phyloP scores from a whole-genome alignment of 2,113 vertebrate genomes.

The Anhinga anhinga region DNA sequence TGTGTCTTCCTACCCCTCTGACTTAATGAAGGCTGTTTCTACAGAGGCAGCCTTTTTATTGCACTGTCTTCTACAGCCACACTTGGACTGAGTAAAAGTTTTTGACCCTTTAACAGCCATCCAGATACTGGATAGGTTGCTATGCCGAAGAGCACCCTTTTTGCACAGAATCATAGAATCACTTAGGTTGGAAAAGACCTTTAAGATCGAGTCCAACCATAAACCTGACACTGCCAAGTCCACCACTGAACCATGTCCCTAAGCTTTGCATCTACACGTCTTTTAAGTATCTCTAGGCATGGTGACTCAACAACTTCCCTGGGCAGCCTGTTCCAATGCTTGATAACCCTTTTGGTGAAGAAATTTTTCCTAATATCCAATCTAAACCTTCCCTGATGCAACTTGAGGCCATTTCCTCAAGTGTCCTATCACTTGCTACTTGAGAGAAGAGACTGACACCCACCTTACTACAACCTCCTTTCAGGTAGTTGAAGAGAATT shows the following conservation, averaged over 20 bases:
- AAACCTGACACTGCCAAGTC: background rate
- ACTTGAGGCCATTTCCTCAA: no score
- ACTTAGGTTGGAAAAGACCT: background rate
- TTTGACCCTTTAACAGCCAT: background rate
- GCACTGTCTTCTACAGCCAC: background rate
- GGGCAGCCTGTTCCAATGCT: background rate
- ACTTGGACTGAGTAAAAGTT: background rate
- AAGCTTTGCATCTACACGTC: fast-evolving
- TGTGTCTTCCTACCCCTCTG: background rate
- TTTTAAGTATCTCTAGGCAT: background rate
- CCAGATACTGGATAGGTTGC: background rate
- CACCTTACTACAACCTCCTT: no score
- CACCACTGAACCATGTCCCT: no score
- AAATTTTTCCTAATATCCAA: no score
- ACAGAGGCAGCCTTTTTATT: background rate
- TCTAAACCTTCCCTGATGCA: no score
- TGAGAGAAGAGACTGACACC: no score
- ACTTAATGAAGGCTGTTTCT: background rate
- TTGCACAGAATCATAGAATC: background rate
- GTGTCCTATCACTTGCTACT: no score
- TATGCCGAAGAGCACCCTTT: background rate
- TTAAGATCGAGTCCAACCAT: background rate
- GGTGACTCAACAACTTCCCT: background rate
- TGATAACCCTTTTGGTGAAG: no score
- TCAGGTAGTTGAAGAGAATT: no score